These are phyloP conservation scores for Lasioglossum villosulum DNA, from an alignment of 2,888 invertebrate genomes.

Conservation along the genomic window DNA sequence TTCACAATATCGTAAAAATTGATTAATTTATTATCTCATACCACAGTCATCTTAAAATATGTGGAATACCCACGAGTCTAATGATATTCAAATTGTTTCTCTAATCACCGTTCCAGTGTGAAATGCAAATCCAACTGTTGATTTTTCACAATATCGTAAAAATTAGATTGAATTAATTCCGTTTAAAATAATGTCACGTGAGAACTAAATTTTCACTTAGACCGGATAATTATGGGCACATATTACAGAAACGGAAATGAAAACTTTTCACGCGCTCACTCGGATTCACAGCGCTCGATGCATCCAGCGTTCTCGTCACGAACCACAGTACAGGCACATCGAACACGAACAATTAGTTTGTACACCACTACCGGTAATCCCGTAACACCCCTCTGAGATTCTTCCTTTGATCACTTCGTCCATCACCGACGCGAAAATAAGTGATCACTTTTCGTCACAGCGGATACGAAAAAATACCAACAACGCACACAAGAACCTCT, in stretches of 20 bases:
- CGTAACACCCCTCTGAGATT: neutral
- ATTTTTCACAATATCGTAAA: no score
- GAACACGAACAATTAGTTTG: conserved; percentile 7
- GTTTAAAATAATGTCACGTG: no score
- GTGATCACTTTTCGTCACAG: neutral
- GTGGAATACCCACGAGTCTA: no score
- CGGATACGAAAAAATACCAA: neutral
- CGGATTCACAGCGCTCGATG: neutral
- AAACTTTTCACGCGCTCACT: neutral
- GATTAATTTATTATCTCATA: no score
- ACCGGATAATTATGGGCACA: no score
- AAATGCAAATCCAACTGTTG: no score
- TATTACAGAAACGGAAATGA: neutral
- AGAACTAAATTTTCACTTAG: no score
- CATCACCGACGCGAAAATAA: neutral
- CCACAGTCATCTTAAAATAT: no score
- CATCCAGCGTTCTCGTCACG: neutral
- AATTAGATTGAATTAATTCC: no score
- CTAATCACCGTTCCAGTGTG: no score
- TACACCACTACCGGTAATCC: neutral
- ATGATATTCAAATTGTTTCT: no score
- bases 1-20: no score
- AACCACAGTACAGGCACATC: neutral
- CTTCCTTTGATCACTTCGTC: neutral
- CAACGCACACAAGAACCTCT: neutral